Conservation (phyloP, 1,140 invertebrate species). For the Drosophila bocqueti region DNA sequence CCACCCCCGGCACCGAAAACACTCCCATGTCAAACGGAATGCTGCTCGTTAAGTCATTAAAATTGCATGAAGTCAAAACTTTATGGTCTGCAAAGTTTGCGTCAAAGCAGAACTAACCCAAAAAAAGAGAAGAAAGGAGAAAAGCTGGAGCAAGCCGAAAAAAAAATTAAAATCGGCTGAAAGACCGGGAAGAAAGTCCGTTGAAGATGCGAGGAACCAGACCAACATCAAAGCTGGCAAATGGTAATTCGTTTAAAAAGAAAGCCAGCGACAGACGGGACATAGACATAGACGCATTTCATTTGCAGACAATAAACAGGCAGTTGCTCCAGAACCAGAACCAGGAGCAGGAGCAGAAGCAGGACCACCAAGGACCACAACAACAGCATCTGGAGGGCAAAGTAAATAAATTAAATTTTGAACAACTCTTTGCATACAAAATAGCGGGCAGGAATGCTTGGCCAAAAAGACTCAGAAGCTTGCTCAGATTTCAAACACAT, state of each 20-base stretch:
- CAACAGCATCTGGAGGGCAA: constrained; percentile 48
- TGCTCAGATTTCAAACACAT: constrained; percentile 70
- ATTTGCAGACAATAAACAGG: constrained; percentile 78
- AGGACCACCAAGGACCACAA: constrained; percentile 20
- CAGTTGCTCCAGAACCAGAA: constrained; percentile 2
- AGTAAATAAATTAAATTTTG: constrained; percentile 82
- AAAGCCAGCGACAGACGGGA: constrained; percentile 49
- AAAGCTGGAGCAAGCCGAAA: constrained; percentile 29
- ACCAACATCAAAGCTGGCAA: constrained; percentile 75
- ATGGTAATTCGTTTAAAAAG: constrained; percentile 78
- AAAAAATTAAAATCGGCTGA: constrained; percentile 27
- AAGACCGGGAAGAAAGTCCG: constrained; percentile 31
- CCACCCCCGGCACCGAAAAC: constrained; percentile 21
- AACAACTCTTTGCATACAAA: constrained; percentile 81
- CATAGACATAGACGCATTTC: constrained; percentile 66
- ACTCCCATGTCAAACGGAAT: constrained; percentile 61
- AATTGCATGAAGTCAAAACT: constrained; percentile 83
- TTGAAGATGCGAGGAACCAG: constrained; percentile 45
- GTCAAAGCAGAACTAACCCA: constrained; percentile 68
- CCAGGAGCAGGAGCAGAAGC: neutral
- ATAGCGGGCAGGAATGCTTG: constrained; percentile 44
- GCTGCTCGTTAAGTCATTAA: constrained; percentile 82
- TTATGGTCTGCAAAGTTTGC: constrained; percentile 82
- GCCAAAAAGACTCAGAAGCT: constrained; percentile 41
- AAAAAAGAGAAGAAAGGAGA: constrained; percentile 31